Evolutionary conservation across 1,140 invertebrate genomes (phyloP).

Genomic region (Meloidogyne hapla): DNA sequence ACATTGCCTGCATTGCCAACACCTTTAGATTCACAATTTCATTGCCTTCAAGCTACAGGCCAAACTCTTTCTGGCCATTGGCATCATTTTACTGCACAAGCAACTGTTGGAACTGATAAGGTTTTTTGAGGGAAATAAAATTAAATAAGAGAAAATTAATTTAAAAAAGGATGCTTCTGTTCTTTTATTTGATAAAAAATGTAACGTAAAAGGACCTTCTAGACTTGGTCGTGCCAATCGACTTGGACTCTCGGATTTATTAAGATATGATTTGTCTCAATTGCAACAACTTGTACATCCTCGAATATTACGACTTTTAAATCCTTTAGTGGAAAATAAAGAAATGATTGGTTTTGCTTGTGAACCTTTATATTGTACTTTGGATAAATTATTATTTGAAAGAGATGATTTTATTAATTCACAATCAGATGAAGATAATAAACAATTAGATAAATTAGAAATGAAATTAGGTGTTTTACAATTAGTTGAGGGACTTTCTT

Average conservation of each 20-base stretch:
- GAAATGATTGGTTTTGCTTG: slow-evolving; percentile 44
- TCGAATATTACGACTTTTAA: slow-evolving; percentile 64
- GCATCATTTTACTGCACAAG: slow-evolving; percentile 26
- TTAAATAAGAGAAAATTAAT: background rate
- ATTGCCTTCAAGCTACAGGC: slow-evolving; percentile 10
- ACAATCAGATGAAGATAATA: background rate
- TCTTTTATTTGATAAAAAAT: slow-evolving; percentile 66
- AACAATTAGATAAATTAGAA: slow-evolving; percentile 43
- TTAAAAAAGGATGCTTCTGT: slow-evolving; percentile 38
- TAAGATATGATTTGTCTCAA: slow-evolving; percentile 58
- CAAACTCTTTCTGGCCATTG: slow-evolving; percentile 17
- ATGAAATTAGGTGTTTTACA: slow-evolving; percentile 50
- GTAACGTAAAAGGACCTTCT: slow-evolving; percentile 64
- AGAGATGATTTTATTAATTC: background rate
- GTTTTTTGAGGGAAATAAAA: background rate
- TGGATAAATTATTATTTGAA: slow-evolving; percentile 31
- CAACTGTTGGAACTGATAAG: slow-evolving; percentile 20
- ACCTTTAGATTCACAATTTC: slow-evolving; percentile 20
- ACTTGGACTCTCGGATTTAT: slow-evolving; percentile 65
- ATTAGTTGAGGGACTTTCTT: slow-evolving; percentile 66
- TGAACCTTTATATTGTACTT: slow-evolving; percentile 42
- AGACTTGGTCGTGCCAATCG: slow-evolving; percentile 51
- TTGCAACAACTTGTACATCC: slow-evolving; percentile 65
- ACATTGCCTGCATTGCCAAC: slow-evolving; percentile 5
- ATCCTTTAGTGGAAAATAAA: slow-evolving; percentile 66